phyloP scores from a whole-genome alignment of 2,888 invertebrate species.

The Eueremaeus valkanovi region DNA sequence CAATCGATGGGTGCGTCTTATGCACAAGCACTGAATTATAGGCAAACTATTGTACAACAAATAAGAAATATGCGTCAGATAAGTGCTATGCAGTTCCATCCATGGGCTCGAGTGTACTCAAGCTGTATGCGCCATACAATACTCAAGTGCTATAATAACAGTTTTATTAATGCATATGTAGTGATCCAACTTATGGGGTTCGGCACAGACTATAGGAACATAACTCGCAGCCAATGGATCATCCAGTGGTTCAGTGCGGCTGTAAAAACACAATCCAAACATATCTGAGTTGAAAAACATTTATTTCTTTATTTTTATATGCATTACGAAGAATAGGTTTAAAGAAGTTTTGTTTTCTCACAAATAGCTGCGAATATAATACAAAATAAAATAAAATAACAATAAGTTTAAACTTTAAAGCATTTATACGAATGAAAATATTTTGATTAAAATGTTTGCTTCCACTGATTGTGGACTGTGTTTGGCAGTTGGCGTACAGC shows the following conservation, averaged over 20 bases:
- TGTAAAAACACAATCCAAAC: constrained; percentile 20
- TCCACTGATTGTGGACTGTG: background rate
- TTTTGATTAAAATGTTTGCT: constrained; percentile 24
- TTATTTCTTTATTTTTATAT: constrained; percentile 18
- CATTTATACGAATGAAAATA: constrained; percentile 2
- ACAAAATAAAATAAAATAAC: background rate
- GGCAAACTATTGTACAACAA: constrained; percentile 27
- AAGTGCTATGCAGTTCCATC: background rate
- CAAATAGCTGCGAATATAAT: constrained; percentile 1
- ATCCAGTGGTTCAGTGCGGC: background rate
- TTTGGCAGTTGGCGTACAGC: too few species aligned
- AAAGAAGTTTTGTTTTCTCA: constrained; percentile 1
- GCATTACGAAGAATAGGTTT: background rate
- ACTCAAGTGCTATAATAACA: constrained; percentile 29
- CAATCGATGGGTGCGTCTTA: constrained; percentile 25
- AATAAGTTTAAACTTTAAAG: background rate
- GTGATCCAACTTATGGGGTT: constrained; percentile 13
- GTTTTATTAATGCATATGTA: constrained; percentile 11
- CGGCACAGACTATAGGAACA: background rate
- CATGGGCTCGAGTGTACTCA: constrained; percentile 6
- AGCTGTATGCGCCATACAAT: constrained; percentile 20
- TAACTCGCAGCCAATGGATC: background rate
- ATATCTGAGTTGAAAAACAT: background rate
- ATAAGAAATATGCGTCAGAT: constrained; percentile 15
- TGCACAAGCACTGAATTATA: constrained; percentile 10